phyloP scores from a whole-genome alignment of 2,797 vertebrate genomes.

The Pantherophis alleghaniensis region DNA sequence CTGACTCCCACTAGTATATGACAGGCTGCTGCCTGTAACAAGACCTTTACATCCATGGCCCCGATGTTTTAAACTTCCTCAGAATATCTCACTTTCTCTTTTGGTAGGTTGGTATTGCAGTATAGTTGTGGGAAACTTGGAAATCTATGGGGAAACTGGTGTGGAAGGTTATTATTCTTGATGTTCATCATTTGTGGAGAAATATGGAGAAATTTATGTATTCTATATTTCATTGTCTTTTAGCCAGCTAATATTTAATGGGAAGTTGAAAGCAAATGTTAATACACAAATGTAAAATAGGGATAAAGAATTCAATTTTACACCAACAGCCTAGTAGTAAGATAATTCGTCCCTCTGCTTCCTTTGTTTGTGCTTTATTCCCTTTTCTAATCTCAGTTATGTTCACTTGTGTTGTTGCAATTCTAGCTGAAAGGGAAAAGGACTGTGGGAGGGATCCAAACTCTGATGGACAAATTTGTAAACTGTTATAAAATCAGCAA shows the following conservation, averaged over 20 bases:
- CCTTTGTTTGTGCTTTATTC: neutral
- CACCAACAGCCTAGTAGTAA: neutral
- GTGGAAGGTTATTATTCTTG: neutral
- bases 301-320: neutral
- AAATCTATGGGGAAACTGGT: neutral
- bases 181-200: neutral
- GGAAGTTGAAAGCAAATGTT: neutral
- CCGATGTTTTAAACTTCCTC: neutral
- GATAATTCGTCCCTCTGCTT: neutral
- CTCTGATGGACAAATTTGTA: neutral
- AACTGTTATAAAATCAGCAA: neutral
- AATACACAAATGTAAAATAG: neutral
- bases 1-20: neutral
- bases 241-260: neutral
- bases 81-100: neutral
- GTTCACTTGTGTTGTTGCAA: neutral
- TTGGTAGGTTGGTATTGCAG: neutral
- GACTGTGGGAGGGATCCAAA: neutral
- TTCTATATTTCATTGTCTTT: neutral
- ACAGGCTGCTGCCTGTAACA: neutral
- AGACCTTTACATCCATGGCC: neutral
- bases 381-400: neutral
- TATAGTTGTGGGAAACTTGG: neutral
- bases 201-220: neutral
- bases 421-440: neutral